Percentiles rank a stretch among this genome's conserved stretches.
Conservation (phyloP, 92 coral and sea anemone species). For the Porites cylindrica region DNA sequence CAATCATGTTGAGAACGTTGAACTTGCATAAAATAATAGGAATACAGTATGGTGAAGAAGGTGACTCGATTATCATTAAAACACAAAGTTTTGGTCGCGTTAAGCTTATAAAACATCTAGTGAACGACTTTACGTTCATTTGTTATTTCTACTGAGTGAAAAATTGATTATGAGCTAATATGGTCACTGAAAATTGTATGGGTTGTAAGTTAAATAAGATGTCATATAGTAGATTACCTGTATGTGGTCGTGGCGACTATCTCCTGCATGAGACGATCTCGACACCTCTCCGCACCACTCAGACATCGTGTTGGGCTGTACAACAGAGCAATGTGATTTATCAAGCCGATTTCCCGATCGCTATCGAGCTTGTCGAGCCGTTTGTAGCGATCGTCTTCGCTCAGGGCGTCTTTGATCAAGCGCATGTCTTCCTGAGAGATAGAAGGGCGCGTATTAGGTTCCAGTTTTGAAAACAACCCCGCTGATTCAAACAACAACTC, state of each 20-base stretch:
- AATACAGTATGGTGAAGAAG: background rate
- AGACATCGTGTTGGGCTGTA: conserved; percentile 95
- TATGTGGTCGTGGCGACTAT: conserved; percentile 96
- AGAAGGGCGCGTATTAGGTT: conserved; percentile 89
- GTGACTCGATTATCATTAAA: background rate
- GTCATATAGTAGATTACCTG: conserved; percentile 72
- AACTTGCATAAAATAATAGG: conserved; percentile 26
- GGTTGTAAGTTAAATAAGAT: background rate
- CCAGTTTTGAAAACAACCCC: conserved; percentile 87
- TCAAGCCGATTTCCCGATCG: conserved; percentile 83
- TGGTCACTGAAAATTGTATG: conserved; percentile 9
- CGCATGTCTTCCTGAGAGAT: conserved; percentile 81
- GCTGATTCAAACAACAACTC: conserved; percentile 98
- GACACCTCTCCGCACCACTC: conserved; percentile 95
- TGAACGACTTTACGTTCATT: background rate
- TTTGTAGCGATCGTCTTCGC: conserved; percentile 90
- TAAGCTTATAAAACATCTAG: background rate
- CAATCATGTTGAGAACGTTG: conserved; percentile 7
- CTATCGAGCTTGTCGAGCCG: conserved; percentile 89
- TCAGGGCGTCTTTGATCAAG: conserved; percentile 80
- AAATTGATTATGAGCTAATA: background rate
- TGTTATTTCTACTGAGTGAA: background rate
- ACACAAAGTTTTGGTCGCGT: background rate
- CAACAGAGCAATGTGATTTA: conserved; percentile 95
- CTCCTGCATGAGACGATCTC: conserved; percentile 97